Conservation (phyloP, 2,113 vertebrate genomes). For the Chaetodon trifascialis region DNA sequence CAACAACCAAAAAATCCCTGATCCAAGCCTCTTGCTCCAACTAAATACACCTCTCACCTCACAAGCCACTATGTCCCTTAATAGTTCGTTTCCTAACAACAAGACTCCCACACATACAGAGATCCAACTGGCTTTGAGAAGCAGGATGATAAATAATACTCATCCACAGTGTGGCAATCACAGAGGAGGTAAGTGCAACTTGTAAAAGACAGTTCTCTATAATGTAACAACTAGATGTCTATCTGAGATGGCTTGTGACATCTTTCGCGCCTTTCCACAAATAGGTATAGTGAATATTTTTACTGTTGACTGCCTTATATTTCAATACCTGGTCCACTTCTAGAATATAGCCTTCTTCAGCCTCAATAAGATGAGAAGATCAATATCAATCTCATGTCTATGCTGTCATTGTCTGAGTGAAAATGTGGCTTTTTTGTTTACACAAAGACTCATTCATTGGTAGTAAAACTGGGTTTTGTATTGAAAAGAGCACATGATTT, state of each 20-base stretch:
- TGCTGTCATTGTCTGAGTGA: too few species aligned
- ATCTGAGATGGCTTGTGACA: background rate
- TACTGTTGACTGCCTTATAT: background rate
- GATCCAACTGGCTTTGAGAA: conserved; percentile 7
- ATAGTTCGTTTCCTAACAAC: conserved; percentile 1
- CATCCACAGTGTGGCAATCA: conserved; percentile 45
- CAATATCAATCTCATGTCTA: too few species aligned
- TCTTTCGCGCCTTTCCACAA: background rate
- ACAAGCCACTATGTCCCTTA: conserved; percentile 1
- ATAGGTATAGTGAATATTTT: background rate
- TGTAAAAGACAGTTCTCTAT: background rate
- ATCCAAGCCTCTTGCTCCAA: background rate
- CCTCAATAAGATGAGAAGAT: too few species aligned
- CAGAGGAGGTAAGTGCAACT: conserved; percentile 62
- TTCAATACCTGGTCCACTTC: too few species aligned
- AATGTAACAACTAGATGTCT: background rate
- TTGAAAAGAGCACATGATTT: too few species aligned
- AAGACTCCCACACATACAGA: background rate
- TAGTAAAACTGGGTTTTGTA: too few species aligned
- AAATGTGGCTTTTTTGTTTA: too few species aligned
- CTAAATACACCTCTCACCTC: background rate
- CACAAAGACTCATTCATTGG: too few species aligned
- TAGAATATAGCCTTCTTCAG: too few species aligned
- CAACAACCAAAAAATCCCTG: background rate
- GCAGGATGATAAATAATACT: conserved; percentile 15